These are phyloP conservation scores for Campoletis raptor DNA, from an alignment of 2,888 invertebrate species.

Conservation along the genomic window DNA sequence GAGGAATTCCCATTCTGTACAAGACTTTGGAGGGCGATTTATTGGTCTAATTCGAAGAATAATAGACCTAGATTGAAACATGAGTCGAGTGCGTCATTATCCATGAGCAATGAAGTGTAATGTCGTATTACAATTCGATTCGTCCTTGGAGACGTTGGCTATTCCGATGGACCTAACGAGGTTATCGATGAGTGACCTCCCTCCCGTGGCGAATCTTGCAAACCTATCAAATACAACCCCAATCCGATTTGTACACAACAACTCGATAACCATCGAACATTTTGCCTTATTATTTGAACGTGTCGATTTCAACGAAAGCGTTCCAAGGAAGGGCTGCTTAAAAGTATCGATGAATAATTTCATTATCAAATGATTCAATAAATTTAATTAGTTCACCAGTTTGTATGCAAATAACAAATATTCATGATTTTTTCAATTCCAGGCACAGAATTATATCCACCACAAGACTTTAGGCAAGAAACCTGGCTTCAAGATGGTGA, in stretches of 20 bases:
- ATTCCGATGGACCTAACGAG: conserved; percentile 75
- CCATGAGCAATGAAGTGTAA: conserved; percentile 73
- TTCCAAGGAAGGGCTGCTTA: conserved; percentile 2
- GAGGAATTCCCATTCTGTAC: background rate
- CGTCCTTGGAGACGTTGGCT: conserved; percentile 67
- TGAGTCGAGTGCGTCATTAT: conserved; percentile 70
- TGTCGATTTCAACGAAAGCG: background rate
- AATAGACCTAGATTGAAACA: conserved; percentile 45
- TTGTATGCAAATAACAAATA: background rate
- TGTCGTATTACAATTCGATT: conserved; percentile 75
- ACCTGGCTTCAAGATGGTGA: conserved; percentile 82
- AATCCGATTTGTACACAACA: conserved; percentile 45
- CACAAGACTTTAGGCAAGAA: conserved; percentile 80
- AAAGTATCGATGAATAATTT: background rate
- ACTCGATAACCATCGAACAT: conserved; percentile 38
- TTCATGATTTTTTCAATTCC: conserved; percentile 66
- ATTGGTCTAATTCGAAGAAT: conserved; percentile 37
- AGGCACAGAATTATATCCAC: conserved; percentile 78
- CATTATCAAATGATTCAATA: background rate
- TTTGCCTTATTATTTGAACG: background rate
- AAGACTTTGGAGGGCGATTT: conserved; percentile 9
- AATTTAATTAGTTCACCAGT: background rate
- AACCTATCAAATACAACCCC: conserved; percentile 77
- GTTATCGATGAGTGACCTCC: conserved; percentile 79
- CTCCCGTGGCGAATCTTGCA: conserved; percentile 77